A percentile compares a stretch with the other conserved stretches of the same genome.
Conservation (phyloP, 1,140 invertebrate genomes). For the Platyscapa corneri region DNA sequence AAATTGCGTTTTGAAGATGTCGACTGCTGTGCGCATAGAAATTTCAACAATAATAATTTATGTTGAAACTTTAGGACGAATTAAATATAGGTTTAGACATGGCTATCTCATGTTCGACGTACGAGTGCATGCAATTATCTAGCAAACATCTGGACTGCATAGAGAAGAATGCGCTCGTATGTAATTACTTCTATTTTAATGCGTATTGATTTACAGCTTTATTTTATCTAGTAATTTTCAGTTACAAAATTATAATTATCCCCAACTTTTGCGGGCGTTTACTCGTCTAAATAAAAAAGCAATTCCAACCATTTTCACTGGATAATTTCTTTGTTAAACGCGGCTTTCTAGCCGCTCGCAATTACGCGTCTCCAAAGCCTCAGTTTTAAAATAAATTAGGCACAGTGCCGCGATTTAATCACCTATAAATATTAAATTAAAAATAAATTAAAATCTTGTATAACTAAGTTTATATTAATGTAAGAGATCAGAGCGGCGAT, state of each 20-base stretch:
- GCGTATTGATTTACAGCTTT: conserved; percentile 15
- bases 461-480: background rate
- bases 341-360: no score
- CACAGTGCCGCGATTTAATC: background rate
- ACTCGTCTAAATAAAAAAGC: background rate
- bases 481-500: background rate
- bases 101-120: background rate
- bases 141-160: background rate
- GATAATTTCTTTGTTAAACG: background rate
- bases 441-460: conserved; percentile 9
- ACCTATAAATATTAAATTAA: background rate
- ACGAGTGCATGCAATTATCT: conserved; percentile 5
- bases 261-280: background rate
- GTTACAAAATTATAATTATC: background rate
- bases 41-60: background rate
- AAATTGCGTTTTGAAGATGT: no score
- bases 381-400: background rate
- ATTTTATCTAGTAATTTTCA: background rate
- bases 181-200: background rate
- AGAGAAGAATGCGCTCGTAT: background rate
- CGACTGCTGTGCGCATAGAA: no score
- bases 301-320: no score
- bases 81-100: background rate
- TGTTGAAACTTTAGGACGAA: background rate
- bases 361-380: background rate